These are phyloP conservation scores for Nematopogon swammerdamellus DNA, from an alignment of 2,888 invertebrate genomes.

Conservation along the genomic window DNA sequence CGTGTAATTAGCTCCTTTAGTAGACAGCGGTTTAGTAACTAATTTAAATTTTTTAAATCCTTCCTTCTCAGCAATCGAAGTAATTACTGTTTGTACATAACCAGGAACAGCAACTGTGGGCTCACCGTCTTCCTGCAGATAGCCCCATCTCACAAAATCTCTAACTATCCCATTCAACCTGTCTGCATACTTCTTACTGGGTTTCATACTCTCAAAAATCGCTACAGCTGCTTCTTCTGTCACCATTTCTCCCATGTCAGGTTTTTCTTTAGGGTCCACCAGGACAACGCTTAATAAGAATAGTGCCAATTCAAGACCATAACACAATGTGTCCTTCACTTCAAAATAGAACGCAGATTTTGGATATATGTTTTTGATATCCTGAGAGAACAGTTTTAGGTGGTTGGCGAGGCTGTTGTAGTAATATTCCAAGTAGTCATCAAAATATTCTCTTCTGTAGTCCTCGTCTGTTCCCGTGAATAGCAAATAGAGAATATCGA, in stretches of 20 bases:
- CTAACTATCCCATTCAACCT: neutral
- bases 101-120: too few relatives aligned
- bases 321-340: neutral
- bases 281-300: too few relatives aligned
- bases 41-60: neutral
- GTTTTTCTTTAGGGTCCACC: too few relatives aligned
- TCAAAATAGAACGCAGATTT: neutral
- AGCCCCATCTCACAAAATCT: too few relatives aligned
- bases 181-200: neutral
- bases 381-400: too few relatives aligned
- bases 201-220: too few relatives aligned
- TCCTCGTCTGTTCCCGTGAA: constrained; percentile 27
- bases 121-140: too few relatives aligned
- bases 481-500: constrained; percentile 33
- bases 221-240: too few relatives aligned
- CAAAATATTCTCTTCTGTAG: constrained; percentile 22
- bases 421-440: constrained; percentile 19
- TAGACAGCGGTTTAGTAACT: neutral
- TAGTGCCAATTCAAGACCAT: too few relatives aligned
- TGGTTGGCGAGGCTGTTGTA: constrained; percentile 7
- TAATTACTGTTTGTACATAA: too few relatives aligned
- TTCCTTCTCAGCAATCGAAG: neutral
- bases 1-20: neutral
- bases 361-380: too few relatives aligned
- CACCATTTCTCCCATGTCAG: too few relatives aligned